Evolutionary conservation across 2,797 vertebrate genomes (phyloP).

Genomic region (Characodon lateralis): DNA sequence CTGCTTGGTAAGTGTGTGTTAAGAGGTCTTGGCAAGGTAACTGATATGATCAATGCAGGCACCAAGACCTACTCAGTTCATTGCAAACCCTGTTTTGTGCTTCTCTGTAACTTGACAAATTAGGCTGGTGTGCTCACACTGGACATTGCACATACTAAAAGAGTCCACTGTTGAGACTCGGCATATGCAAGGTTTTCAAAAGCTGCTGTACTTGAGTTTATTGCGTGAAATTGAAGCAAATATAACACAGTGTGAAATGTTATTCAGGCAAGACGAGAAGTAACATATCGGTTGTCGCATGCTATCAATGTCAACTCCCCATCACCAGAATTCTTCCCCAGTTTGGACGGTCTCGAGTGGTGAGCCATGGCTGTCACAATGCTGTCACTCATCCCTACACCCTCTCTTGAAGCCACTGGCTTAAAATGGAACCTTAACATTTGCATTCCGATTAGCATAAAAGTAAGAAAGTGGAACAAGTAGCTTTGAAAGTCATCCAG

Average conservation of each 20-base stretch:
- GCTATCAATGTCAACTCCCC: constrained; percentile 48
- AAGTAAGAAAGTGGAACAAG: constrained; percentile 80
- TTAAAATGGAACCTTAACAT: constrained; percentile 77
- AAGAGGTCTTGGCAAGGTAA: constrained; percentile 59
- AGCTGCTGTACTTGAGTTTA: constrained; percentile 46
- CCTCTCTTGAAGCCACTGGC: constrained; percentile 66
- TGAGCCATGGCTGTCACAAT: constrained; percentile 69
- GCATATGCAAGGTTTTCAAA: constrained; percentile 54
- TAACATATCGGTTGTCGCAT: constrained; percentile 56
- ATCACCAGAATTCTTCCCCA: constrained; percentile 50
- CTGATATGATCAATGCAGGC: constrained; percentile 64
- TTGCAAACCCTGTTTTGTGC: constrained; percentile 50
- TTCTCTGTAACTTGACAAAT: constrained; percentile 62
- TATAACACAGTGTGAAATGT: constrained; percentile 60
- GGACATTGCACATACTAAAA: constrained; percentile 50
- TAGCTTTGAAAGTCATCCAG: constrained; percentile 81
- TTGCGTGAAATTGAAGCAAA: constrained; percentile 58
- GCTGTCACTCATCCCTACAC: constrained; percentile 57
- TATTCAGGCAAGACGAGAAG: constrained; percentile 68
- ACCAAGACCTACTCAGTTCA: constrained; percentile 66
- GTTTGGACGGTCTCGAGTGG: constrained; percentile 47
- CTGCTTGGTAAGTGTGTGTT: constrained; percentile 57
- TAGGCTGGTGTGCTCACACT: constrained; percentile 55
- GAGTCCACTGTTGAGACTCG: constrained; percentile 53
- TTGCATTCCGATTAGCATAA: constrained; percentile 83